Percentiles rank a stretch among this genome's conserved stretches.
Conservation (phyloP, 2,113 vertebrate genomes). For the cat (Felis catus) region F.catus_Fca126_mat1.0 CM031420.1:91486001-91486500, state of each 20-base stretch:
- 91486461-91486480: background rate
- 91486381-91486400: background rate
- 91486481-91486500: background rate
- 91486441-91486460: background rate
- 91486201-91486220: slow-evolving; percentile 26
- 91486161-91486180: background rate
- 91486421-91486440: background rate
- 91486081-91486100: background rate
- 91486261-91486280: background rate
- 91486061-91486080: slow-evolving; percentile 12
- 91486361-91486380: background rate
- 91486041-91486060: background rate
- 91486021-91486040: background rate
- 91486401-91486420: background rate
- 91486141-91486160: background rate
- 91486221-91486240: background rate
- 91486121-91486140: background rate
- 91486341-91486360: background rate
- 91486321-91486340: background rate
- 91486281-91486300: background rate
- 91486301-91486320: background rate
- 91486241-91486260: background rate
- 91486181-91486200: background rate
- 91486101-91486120: background rate
- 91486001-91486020: background rate